A percentile compares a stretch with the other conserved stretches of the same genome.
These are phyloP conservation scores for Galerucella nymphaeae DNA, from an alignment of 2,888 invertebrate species.

Conservation along the genomic window DNA sequence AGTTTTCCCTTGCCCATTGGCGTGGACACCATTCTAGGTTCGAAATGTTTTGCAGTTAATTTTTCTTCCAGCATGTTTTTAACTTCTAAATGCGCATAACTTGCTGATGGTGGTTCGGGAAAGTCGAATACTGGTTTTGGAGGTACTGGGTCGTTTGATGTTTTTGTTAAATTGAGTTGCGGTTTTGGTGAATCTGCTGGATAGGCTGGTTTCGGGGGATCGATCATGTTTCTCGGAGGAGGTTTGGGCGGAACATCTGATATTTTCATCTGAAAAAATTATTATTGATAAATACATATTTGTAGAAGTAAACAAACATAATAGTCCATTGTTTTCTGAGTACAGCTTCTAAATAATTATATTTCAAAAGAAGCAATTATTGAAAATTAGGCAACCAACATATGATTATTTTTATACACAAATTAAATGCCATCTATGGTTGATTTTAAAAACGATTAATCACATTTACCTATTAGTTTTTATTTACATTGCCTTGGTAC, in stretches of 20 bases:
- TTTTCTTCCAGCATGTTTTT: constrained; percentile 41
- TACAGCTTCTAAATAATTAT: too few species aligned
- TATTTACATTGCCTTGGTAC: not conserved
- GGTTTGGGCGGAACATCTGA: constrained; percentile 62
- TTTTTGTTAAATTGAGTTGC: constrained; percentile 44
- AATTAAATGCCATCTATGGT: too few species aligned
- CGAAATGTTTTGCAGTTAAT: constrained; percentile 51
- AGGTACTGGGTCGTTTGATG: not conserved
- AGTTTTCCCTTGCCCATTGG: constrained; percentile 45
- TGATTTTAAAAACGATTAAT: too few species aligned
- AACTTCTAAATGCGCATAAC: constrained; percentile 18
- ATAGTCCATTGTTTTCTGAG: too few species aligned
- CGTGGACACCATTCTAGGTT: constrained; percentile 58
- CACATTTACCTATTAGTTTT: not conserved
- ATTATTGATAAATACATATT: not conserved
- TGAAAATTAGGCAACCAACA: not conserved
- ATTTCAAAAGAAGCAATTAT: too few species aligned
- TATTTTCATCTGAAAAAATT: constrained; percentile 14
- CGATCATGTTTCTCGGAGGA: constrained; percentile 58
- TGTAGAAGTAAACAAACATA: not conserved
- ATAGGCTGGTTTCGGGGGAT: constrained; percentile 57
- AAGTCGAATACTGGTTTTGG: constrained; percentile 22
- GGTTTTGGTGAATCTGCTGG: constrained; percentile 59
- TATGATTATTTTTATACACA: not conserved
- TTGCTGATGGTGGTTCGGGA: constrained; percentile 24